These are phyloP conservation scores for Balearica regulorum DNA, from an alignment of 2,797 vertebrate genomes.

Conservation along the genomic window DNA sequence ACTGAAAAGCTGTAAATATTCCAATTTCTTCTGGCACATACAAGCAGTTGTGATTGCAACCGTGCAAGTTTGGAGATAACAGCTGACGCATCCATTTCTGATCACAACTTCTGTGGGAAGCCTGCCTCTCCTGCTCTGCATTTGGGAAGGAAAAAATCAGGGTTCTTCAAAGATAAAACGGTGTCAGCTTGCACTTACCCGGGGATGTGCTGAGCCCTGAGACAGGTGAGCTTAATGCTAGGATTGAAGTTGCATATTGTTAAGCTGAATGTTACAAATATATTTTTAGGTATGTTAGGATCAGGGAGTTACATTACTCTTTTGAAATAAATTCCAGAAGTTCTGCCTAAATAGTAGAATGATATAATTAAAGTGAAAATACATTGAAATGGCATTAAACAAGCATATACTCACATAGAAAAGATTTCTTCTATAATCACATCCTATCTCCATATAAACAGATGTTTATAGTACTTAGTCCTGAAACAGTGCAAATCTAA, in stretches of 20 bases:
- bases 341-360: not conserved
- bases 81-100: conserved; percentile 16
- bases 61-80: not conserved
- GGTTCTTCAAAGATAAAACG: not conserved
- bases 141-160: not conserved
- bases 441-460: not conserved
- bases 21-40: not conserved
- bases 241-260: not conserved
- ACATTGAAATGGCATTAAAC: not conserved
- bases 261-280: not conserved
- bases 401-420: not conserved
- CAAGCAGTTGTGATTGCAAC: not conserved
- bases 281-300: not conserved
- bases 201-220: not conserved
- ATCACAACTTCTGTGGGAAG: not conserved
- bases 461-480: not conserved
- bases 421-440: not conserved
- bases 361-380: not conserved
- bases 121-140: not conserved
- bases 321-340: not conserved
- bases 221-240: not conserved
- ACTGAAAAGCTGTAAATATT: not conserved
- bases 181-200: not conserved
- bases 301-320: not conserved
- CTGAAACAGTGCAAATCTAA: not conserved